Conservation (phyloP, 2,888 invertebrate genomes). For the Pandemis cinnamomeana region DNA sequence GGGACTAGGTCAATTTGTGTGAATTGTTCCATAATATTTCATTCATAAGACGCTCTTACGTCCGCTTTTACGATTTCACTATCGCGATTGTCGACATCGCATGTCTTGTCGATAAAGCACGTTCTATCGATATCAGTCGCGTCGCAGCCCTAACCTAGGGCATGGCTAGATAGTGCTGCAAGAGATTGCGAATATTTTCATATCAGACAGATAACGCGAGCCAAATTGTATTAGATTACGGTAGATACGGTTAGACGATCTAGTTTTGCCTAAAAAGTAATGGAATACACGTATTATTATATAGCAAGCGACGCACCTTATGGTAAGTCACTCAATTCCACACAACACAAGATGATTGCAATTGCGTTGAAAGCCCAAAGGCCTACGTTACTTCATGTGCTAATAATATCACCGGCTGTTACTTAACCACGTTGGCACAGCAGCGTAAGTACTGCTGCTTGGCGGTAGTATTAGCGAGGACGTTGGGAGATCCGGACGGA, state of each 20-base stretch:
- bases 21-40: background rate
- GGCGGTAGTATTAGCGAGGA: no score
- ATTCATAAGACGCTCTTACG: background rate
- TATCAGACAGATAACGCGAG: constrained; percentile 67
- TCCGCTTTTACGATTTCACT: background rate
- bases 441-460: no score
- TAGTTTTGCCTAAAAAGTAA: constrained; percentile 25
- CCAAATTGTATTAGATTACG: constrained; percentile 74
- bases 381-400: no score
- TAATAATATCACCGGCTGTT: no score
- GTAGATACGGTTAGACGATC: constrained; percentile 45
- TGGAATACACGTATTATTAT: background rate
- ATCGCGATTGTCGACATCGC: background rate
- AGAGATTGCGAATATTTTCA: constrained; percentile 75
- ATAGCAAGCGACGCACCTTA: no score
- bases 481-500: no score
- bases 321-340: no score
- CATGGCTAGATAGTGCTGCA: constrained; percentile 73
- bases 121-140: constrained; percentile 45
- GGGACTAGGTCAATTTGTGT: no score
- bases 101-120: constrained; percentile 10
- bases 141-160: constrained; percentile 72
- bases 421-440: no score
- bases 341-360: no score
- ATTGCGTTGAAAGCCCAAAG: no score